These are phyloP conservation scores for Chaetodon trifasciatus DNA, from an alignment of 2,797 vertebrate species.

Conservation along the genomic window DNA sequence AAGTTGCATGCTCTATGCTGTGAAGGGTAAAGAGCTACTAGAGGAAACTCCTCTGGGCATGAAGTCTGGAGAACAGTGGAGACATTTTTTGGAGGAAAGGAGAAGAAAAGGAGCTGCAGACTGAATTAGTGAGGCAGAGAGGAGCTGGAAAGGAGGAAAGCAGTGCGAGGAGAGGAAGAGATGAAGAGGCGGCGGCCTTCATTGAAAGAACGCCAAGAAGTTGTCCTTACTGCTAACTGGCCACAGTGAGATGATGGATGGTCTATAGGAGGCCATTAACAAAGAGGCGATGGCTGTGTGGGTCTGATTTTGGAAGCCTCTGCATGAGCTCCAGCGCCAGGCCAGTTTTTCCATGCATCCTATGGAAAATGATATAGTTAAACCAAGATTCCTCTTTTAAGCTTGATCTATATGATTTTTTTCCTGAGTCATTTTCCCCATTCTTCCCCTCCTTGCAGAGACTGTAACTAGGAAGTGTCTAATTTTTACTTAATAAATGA, in stretches of 20 bases:
- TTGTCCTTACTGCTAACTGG: constrained; percentile 70
- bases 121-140: constrained; percentile 47
- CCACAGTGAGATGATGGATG: constrained; percentile 69
- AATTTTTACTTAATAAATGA: neutral
- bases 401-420: neutral
- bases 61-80: constrained; percentile 37
- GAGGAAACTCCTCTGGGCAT: constrained; percentile 48
- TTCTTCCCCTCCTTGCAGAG: neutral
- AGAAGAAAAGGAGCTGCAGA: constrained; percentile 15
- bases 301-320: constrained; percentile 37
- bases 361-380: constrained; percentile 15
- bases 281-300: constrained; percentile 51
- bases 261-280: constrained; percentile 61
- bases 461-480: neutral
- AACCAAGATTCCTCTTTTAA: constrained; percentile 6
- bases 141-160: constrained; percentile 34
- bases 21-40: constrained; percentile 52
- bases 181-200: constrained; percentile 43
- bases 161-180: constrained; percentile 34
- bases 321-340: constrained; percentile 25
- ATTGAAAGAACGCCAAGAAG: constrained; percentile 69
- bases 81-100: constrained; percentile 41
- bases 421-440: neutral
- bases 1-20: constrained; percentile 53
- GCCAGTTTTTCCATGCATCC: constrained; percentile 17